phyloP scores from a whole-genome alignment of 2,797 vertebrate species.

The Lepus oiostolus region DNA sequence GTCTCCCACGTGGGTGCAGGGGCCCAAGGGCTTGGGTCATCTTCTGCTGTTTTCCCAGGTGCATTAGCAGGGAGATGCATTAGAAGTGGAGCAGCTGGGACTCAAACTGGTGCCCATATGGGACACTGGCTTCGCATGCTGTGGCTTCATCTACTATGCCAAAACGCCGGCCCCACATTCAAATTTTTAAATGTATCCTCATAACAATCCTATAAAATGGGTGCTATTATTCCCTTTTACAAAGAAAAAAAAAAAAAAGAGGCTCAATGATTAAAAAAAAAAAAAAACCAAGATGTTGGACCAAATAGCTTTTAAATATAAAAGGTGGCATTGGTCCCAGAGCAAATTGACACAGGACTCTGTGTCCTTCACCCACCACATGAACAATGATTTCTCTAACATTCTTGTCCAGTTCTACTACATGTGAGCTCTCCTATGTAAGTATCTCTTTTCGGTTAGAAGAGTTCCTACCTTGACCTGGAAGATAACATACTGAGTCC shows the following conservation, averaged over 20 bases:
- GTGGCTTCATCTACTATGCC: too few species aligned
- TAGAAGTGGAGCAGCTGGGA: too few species aligned
- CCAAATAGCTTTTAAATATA: not conserved
- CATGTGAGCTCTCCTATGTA: not conserved
- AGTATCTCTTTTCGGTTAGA: not conserved
- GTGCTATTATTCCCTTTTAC: not conserved
- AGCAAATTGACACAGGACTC: not conserved
- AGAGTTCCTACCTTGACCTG: not conserved
- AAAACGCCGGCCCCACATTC: too few species aligned
- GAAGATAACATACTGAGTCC: conserved; percentile 3
- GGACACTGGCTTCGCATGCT: too few species aligned
- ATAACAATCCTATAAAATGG: not conserved
- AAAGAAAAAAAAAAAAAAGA: not conserved
- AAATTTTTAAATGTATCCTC: not conserved
- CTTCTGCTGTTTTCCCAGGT: too few species aligned
- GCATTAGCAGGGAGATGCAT: too few species aligned
- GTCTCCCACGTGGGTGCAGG: too few species aligned
- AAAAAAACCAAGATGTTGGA: not conserved
- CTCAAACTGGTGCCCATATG: too few species aligned
- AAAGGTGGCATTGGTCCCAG: not conserved
- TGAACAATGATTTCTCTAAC: not conserved
- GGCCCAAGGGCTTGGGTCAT: too few species aligned
- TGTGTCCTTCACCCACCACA: not conserved
- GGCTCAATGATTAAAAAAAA: not conserved
- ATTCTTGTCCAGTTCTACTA: not conserved